A percentile compares a stretch with the other conserved stretches of the same genome.
Evolutionary conservation across 2,113 vertebrate genomes (phyloP).

Genomic region (Macroglossus sobrinus): DNA sequence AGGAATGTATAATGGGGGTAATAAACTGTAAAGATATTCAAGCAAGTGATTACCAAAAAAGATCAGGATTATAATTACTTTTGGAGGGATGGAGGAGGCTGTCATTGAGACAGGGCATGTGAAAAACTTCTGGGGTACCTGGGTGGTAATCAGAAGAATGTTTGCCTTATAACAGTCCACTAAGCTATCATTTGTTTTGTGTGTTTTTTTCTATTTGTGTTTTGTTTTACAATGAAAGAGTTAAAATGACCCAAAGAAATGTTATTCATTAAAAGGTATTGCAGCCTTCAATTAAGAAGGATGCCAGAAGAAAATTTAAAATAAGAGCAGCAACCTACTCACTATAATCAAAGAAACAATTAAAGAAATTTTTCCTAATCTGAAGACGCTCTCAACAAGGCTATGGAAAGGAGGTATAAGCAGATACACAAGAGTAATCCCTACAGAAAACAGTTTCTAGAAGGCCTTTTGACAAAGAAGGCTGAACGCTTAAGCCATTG

Average conservation of each 20-base stretch:
- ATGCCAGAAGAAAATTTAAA: neutral
- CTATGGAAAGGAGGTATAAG: neutral
- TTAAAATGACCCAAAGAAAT: slow-evolving; percentile 15
- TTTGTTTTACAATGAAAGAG: slow-evolving; percentile 12
- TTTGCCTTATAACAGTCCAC: neutral
- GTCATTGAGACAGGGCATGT: neutral
- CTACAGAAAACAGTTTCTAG: neutral
- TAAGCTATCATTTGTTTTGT: neutral
- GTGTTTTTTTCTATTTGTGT: neutral
- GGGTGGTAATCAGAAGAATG: neutral
- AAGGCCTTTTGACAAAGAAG: neutral
- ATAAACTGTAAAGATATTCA: neutral
- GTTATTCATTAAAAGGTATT: neutral
- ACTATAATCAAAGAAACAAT: neutral
- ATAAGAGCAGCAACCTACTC: neutral
- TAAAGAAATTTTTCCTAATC: neutral
- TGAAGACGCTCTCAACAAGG: neutral
- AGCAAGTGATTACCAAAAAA: neutral
- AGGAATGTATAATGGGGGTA: neutral
- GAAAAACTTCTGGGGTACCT: neutral
- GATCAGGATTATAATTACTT: neutral
- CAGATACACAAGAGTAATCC: neutral
- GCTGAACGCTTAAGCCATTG: neutral
- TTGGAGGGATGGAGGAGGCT: neutral
- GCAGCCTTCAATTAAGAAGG: neutral